Evolutionary conservation across 2,113 vertebrate species (phyloP), one percentile per base, ranked within the genome.

Genomic region (Nyctereutes procyonoides): DNA sequence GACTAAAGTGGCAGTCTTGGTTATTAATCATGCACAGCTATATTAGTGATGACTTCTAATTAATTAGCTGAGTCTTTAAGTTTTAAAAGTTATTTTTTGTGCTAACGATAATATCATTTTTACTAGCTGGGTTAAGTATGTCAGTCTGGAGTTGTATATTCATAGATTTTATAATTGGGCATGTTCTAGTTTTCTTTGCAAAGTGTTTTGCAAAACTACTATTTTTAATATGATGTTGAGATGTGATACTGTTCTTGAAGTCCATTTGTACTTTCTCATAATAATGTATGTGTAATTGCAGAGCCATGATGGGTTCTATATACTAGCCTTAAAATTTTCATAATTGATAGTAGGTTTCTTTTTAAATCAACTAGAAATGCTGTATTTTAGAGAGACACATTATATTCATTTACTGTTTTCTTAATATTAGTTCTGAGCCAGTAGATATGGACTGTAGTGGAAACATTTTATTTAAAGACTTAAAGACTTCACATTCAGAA

Each of bases 61-160:
- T 87, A 30, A 32, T 67, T 90, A 81, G 1, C 28, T 58, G 8
- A 58, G 13, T 73, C 38, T 73, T 90, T 71, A 58, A 13, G 43
- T 86, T 43, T 87, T 80, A 69, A 28, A 87, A 80, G 13, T 24
- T 65, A 55, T 92, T 93, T 76, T 97, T 95, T 80, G 53, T 76
- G 20, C 55, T 77, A 43, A 13, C 55, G 35, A 13, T 58, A 86
- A 48, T n/a, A 24, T 24, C 20, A n/a, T 88, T 93, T 94, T 96
- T 86, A 53, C 43, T 17, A 87, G 20, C 19, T 95, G 6, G 3
- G 58, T n/a, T 83, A 51, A 20, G 1, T 80, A 43, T 92, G 53
- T 82, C 28, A 86, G 9, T 93, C 63, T 87, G 12, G 1, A 71
- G 69, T 83, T 73, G 0, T 65, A 15, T 90, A 51, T 77, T 76